These are phyloP conservation scores for Tragelaphus imberbis DNA, from an alignment of 2,113 vertebrate species.

Conservation along the genomic window DNA sequence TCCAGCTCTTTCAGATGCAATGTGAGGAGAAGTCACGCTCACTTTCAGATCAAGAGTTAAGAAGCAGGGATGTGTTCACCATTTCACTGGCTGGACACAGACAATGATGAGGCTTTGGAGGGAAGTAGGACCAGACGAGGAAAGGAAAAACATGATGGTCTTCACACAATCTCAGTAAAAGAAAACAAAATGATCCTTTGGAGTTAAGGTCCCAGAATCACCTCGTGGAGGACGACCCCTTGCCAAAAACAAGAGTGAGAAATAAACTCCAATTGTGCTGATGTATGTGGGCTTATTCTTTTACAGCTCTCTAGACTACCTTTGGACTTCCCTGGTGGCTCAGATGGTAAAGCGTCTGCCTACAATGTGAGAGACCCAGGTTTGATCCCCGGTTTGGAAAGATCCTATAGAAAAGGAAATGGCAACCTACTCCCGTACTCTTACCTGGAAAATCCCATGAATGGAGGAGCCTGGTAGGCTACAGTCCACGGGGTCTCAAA, in stretches of 20 bases:
- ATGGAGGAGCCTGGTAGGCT: accelerated
- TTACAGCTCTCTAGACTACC: background rate
- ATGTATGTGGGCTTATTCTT: accelerated
- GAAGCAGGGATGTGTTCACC: accelerated
- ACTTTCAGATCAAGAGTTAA: background rate
- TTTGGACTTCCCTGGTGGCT: background rate
- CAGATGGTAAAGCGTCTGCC: background rate
- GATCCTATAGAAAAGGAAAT: background rate
- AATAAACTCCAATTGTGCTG: accelerated
- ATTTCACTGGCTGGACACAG: accelerated
- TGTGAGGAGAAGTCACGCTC: accelerated
- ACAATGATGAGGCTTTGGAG: accelerated
- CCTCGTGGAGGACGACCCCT: background rate
- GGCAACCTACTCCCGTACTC: background rate
- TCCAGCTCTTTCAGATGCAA: accelerated
- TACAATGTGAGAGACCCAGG: accelerated
- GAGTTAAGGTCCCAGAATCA: background rate
- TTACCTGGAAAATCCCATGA: background rate
- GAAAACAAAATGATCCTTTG: background rate
- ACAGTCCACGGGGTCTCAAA: background rate
- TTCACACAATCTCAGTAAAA: background rate
- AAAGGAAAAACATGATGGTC: background rate
- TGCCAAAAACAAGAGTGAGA: background rate
- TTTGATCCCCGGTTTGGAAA: background rate
- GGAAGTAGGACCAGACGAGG: background rate